phyloP scores from a whole-genome alignment of 1,140 invertebrate genomes.

The Plectus sambesii region DNA sequence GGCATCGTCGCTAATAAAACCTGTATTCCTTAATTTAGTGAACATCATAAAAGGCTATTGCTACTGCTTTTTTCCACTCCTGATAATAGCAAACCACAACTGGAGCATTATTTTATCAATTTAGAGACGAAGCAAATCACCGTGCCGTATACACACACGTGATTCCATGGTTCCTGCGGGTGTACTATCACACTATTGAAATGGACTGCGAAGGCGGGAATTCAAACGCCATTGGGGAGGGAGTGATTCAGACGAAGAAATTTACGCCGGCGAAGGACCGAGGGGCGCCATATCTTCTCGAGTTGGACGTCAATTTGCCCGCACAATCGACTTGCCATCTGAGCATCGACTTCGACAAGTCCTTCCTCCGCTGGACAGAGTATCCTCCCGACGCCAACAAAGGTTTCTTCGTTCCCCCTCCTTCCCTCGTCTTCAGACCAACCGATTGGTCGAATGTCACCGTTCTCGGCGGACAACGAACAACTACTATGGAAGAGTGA shows the following conservation, averaged over 20 bases:
- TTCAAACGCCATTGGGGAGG: background rate
- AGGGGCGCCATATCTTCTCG: slow-evolving; percentile 71
- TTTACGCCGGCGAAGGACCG: slow-evolving; percentile 67
- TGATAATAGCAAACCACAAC: too few species aligned
- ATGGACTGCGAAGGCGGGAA: slow-evolving; percentile 46
- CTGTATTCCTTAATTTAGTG: too few species aligned
- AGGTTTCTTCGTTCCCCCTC: slow-evolving; percentile 81
- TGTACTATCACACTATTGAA: slow-evolving; percentile 76
- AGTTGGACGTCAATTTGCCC: slow-evolving; percentile 67
- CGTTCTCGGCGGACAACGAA: background rate
- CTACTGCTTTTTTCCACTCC: too few species aligned
- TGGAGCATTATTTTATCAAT: too few species aligned
- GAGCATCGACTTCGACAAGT: slow-evolving; percentile 78
- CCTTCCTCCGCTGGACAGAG: slow-evolving; percentile 83
- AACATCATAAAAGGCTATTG: too few species aligned
- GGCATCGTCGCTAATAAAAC: too few species aligned
- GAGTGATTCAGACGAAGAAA: slow-evolving; percentile 5
- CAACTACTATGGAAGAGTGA: background rate
- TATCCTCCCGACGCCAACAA: slow-evolving; percentile 98
- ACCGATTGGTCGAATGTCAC: background rate
- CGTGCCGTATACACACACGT: slow-evolving; percentile 53
- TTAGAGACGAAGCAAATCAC: slow-evolving; percentile 24
- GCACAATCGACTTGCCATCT: slow-evolving; percentile 66
- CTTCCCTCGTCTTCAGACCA: slow-evolving; percentile 61
- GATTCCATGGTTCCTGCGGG: slow-evolving; percentile 78